Base-by-base conservation (phyloP, 2,797 vertebrate genomes). In the Fundulus diaphanus region DNA sequence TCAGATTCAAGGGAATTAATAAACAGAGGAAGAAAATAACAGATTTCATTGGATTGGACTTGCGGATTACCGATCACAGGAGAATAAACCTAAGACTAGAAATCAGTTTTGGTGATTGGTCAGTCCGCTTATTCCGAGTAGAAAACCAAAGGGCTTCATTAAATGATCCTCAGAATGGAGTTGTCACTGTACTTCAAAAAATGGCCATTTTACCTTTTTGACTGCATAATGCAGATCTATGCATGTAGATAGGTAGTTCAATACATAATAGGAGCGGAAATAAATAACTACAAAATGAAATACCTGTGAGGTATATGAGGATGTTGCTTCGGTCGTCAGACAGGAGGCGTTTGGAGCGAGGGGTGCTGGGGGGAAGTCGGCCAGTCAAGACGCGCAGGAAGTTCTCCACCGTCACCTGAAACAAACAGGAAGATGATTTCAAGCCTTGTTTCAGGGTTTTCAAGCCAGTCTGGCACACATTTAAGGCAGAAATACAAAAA, bases 301-400 rank as follows among this genome's bases (percentile, higher is more conserved):
- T 93, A 99, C 98, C 98, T 51, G 98, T 99, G 92, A 99, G 95
- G 86, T 99, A 99, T 84, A 99, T 99, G 35, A 99, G 96, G 91
- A 99, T 97, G 94, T 99, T 99, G 93, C 98, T 99, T 77, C 97
- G 96, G 90, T 99, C 98, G 74, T 99, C 97, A 69, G 98, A 99
- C 76, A 99, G 96, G 29, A 99, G 96, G 29, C 97, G 97, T 80
- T 99, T 99, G 35, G 97, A 99, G 33, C 98, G 95, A 0, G 98
- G 98, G 0, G 97, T 98, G 89, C 97, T 98, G 70, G 96, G 95
- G 2, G 98, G 98, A 40, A 99, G 94, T 77, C 98, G 95, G 67
- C 98, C 98, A 0, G 97, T 99, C 92, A 99, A 94, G 29, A 99
- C 97, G 52, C 98, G 94, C 74, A 99, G 92, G 88, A 99, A 99